phyloP scores from a whole-genome alignment of 1,140 invertebrate genomes.

The Musca domestica region DNA sequence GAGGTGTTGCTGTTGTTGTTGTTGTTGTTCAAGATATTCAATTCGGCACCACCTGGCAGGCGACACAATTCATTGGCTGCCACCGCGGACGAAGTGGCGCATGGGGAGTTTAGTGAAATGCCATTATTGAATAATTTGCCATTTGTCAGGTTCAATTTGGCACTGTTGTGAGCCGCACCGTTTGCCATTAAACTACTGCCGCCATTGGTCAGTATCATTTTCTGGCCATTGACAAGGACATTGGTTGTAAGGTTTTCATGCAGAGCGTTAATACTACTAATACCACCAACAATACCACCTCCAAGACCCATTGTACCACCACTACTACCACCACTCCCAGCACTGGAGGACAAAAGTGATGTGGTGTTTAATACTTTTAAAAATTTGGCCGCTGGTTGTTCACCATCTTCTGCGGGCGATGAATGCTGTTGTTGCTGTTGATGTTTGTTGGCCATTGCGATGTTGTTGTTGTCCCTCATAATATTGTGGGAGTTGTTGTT shows the following conservation, averaged over 20 bases:
- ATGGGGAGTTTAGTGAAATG: too few species aligned
- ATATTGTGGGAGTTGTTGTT: conserved; percentile 9
- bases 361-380: conserved; percentile 13
- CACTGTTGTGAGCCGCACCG: background rate
- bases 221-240: too few species aligned
- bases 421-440: conserved; percentile 1
- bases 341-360: background rate
- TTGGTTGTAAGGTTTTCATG: background rate
- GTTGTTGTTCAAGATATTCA: conserved; percentile 20
- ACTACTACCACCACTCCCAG: background rate
- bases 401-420: conserved; percentile 4
- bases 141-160: background rate
- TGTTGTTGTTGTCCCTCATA: background rate
- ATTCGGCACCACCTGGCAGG: conserved; percentile 23
- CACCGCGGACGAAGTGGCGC: background rate
- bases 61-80: conserved; percentile 20
- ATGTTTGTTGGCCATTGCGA: background rate
- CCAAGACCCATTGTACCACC: background rate
- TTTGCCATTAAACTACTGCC: too few species aligned
- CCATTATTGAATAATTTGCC: background rate
- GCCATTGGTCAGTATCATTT: too few species aligned
- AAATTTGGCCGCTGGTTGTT: conserved; percentile 21
- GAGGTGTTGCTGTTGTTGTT: background rate
- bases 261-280: background rate
- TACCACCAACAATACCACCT: background rate